Conservation (phyloP, 2,797 vertebrate genomes). For the Notolabrus celidotus region DNA sequence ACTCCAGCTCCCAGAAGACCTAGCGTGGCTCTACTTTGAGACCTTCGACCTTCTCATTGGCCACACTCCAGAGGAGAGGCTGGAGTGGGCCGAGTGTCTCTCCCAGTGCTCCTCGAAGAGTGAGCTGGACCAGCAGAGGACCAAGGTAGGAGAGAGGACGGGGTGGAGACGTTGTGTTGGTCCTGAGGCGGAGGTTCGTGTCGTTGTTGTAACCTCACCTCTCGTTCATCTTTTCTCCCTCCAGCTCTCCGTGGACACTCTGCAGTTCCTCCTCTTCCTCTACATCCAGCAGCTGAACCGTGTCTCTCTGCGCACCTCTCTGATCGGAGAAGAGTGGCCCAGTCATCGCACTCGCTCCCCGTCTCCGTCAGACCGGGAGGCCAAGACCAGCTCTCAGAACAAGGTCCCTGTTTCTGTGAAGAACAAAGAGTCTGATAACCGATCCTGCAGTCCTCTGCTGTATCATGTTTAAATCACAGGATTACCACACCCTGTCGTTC, state of each 20-base stretch:
- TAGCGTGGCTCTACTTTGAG: slow-evolving; percentile 97
- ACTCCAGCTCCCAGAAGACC: slow-evolving; percentile 90
- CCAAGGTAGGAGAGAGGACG: slow-evolving; percentile 82
- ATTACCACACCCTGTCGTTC: not conserved
- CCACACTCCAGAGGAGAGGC: slow-evolving; percentile 80
- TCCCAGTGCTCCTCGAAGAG: slow-evolving; percentile 88
- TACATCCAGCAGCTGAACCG: slow-evolving; percentile 94
- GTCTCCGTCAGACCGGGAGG: slow-evolving; percentile 84
- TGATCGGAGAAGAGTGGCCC: slow-evolving; percentile 97
- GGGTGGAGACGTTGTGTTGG: not conserved
- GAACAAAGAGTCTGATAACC: not conserved
- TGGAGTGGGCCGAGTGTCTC: slow-evolving; percentile 91
- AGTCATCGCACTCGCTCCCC: slow-evolving; percentile 85
- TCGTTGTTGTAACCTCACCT: not conserved
- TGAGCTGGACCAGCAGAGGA: slow-evolving; percentile 90
- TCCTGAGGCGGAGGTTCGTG: not conserved
- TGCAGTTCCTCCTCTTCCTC: slow-evolving; percentile 97
- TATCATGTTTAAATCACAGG: not conserved
- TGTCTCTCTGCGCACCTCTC: slow-evolving; percentile 91
- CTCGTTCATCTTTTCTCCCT: not conserved
- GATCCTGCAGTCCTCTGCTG: not conserved
- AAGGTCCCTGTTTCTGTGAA: slow-evolving; percentile 85
- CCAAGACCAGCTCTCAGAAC: slow-evolving; percentile 87
- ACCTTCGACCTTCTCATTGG: slow-evolving; percentile 88
- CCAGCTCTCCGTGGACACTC: slow-evolving; percentile 93